Conservation (phyloP, 2,888 invertebrate species). For the Ichneumon xanthorius region DNA sequence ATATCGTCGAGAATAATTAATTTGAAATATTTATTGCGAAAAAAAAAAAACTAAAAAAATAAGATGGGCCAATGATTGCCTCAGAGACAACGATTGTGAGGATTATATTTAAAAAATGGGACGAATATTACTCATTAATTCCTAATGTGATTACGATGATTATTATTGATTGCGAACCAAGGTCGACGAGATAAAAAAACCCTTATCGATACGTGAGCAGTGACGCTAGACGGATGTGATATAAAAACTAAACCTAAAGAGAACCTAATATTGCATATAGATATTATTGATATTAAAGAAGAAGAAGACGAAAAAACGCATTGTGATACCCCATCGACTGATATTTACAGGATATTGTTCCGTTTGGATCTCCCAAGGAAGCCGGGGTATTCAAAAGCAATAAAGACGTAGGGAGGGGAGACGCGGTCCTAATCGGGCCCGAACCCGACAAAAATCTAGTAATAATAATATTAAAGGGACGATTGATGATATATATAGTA, state of each 20-base stretch:
- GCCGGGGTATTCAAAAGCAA: conserved; percentile 85
- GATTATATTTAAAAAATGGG: conserved; percentile 52
- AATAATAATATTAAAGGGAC: conserved; percentile 48
- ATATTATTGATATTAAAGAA: conserved; percentile 68
- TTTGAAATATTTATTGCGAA: conserved; percentile 63
- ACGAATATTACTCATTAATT: conserved; percentile 60
- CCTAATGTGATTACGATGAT: conserved; percentile 69
- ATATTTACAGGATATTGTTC: conserved; percentile 85
- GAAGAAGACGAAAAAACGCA: conserved; percentile 68
- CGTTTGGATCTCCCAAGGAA: conserved; percentile 83
- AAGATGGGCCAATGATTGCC: conserved; percentile 52
- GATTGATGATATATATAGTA: conserved; percentile 51
- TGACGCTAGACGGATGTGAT: conserved; percentile 75
- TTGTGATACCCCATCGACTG: conserved; percentile 83
- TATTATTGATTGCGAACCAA: conserved; percentile 72
- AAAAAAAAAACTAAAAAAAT: conserved; percentile 21
- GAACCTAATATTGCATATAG: conserved; percentile 68
- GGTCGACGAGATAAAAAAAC: conserved; percentile 54
- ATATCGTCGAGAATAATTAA: conserved; percentile 65
- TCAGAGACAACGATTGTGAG: conserved; percentile 58
- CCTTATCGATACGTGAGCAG: conserved; percentile 67
- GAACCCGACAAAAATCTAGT: conserved; percentile 72
- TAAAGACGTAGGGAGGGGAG: conserved; percentile 81
- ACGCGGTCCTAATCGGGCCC: conserved; percentile 71
- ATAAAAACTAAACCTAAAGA: conserved; percentile 72